These are phyloP conservation scores for Sprattus sprattus DNA, from an alignment of 2,113 vertebrate species.

Conservation along the genomic window DNA sequence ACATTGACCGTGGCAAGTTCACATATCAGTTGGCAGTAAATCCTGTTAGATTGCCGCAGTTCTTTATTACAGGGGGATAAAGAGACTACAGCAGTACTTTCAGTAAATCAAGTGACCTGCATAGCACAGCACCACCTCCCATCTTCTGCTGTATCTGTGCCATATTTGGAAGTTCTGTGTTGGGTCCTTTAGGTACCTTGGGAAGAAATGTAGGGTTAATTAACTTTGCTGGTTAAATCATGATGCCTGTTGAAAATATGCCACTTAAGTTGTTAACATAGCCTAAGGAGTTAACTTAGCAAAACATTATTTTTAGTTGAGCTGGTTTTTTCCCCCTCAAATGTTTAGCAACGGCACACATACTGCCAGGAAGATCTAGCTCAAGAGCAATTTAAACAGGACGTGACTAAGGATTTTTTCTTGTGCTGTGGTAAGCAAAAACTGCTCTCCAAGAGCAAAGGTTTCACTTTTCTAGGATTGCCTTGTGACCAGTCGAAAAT, in stretches of 20 bases:
- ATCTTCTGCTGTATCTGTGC: neutral
- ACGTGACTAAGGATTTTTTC: neutral
- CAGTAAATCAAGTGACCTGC: neutral
- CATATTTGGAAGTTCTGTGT: neutral
- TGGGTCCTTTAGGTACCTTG: neutral
- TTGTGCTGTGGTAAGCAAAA: neutral
- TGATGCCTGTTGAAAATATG: neutral
- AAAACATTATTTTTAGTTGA: neutral
- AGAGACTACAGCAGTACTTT: neutral
- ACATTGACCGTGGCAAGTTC: neutral
- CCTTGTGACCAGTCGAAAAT: neutral
- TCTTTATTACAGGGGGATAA: neutral
- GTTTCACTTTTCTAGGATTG: neutral
- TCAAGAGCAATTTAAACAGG: neutral
- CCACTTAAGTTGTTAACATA: neutral
- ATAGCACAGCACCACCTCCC: neutral
- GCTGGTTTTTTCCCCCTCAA: neutral
- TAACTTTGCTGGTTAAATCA: neutral
- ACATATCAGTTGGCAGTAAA: neutral
- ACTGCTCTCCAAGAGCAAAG: neutral
- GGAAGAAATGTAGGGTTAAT: neutral
- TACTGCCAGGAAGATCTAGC: neutral
- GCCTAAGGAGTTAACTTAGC: neutral
- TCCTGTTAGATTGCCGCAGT: neutral
- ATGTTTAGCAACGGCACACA: neutral